Percentiles rank a stretch among this genome's conserved stretches.
Conservation (phyloP, 1,140 invertebrate genomes). For the Brachionus rubens region DNA sequence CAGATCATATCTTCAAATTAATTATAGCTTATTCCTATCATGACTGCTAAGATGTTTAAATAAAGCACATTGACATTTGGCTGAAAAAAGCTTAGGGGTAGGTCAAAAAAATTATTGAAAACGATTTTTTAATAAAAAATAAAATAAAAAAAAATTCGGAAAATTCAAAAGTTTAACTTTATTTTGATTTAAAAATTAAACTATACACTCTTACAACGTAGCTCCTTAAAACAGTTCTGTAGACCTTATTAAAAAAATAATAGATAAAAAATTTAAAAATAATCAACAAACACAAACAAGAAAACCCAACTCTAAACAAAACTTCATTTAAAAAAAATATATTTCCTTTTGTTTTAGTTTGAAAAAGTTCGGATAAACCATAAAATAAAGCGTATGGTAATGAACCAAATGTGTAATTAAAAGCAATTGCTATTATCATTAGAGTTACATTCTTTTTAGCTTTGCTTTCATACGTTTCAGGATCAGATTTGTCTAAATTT, state of each 20-base stretch:
- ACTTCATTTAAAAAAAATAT: neutral
- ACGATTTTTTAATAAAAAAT: too few species aligned
- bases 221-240: neutral
- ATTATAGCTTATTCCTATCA: too few species aligned
- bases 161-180: too few species aligned
- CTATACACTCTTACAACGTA: too few species aligned
- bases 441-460: slow-evolving; percentile 11
- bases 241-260: neutral
- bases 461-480: neutral
- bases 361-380: neutral
- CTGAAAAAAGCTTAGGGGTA: too few species aligned
- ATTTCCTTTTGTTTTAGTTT: too few species aligned
- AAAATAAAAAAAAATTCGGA: too few species aligned
- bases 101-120: too few species aligned
- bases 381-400: slow-evolving; percentile 16
- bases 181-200: too few species aligned
- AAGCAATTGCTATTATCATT: slow-evolving; percentile 15
- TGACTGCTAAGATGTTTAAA: too few species aligned
- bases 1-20: too few species aligned
- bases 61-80: too few species aligned
- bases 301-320: neutral
- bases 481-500: neutral
- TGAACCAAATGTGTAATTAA: neutral
- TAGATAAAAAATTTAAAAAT: slow-evolving; percentile 21
- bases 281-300: neutral